Conservation (phyloP, 2,888 invertebrate genomes). For the Tryphoninae sp. region DNA sequence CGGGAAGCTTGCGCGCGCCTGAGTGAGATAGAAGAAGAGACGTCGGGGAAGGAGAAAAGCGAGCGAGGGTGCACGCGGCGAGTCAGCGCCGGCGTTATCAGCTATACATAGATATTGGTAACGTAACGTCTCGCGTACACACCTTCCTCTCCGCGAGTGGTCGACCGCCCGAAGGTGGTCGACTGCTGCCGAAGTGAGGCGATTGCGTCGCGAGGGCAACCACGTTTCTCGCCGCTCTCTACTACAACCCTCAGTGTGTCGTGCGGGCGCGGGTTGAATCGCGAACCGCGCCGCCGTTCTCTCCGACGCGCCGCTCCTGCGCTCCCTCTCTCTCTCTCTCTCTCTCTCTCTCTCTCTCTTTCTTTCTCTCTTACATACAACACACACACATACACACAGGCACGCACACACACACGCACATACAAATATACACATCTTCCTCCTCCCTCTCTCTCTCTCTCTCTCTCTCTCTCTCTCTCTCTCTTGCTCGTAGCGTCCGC, state of each 20-base stretch:
- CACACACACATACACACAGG: background rate
- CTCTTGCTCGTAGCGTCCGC: too few species aligned
- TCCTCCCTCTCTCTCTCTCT: slow-evolving; percentile 4
- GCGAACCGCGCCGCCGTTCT: slow-evolving; percentile 69
- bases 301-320: slow-evolving; percentile 65
- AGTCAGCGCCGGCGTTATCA: slow-evolving; percentile 61
- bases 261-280: slow-evolving; percentile 75
- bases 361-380: background rate
- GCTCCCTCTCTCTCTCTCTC: slow-evolving; percentile 13
- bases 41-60: background rate
- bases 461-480: background rate
- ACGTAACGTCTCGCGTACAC: slow-evolving; percentile 19
- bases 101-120: slow-evolving; percentile 26
- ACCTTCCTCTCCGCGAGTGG: slow-evolving; percentile 48
- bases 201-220: slow-evolving; percentile 75
- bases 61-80: slow-evolving; percentile 40
- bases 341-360: background rate
- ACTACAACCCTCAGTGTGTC: slow-evolving; percentile 73
- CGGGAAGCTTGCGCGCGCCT: background rate
- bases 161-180: slow-evolving; percentile 56
- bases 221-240: slow-evolving; percentile 71
- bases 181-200: slow-evolving; percentile 67
- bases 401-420: slow-evolving; percentile 2
- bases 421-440: background rate
- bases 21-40: background rate